A percentile compares a stretch with the other conserved stretches of the same genome.
These are phyloP conservation scores for Littorina saxatilis DNA, from an alignment of 1,140 invertebrate genomes.

Conservation along the genomic window DNA sequence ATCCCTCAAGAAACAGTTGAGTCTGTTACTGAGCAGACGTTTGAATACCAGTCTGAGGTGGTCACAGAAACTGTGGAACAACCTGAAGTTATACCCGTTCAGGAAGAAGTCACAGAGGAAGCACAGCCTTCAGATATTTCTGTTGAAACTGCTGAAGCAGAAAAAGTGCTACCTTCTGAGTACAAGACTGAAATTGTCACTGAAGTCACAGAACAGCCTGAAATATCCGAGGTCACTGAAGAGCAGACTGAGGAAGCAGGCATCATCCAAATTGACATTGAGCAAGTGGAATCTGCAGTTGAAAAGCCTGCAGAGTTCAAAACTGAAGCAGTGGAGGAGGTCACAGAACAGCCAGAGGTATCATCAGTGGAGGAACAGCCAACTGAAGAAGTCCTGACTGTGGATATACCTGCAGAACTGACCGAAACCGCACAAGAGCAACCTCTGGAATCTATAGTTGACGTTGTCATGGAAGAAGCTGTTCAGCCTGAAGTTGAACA, in stretches of 20 bases:
- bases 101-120: conserved; percentile 33
- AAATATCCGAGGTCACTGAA: conserved; percentile 48
- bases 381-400: no score
- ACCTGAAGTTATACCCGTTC: conserved; percentile 45
- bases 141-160: conserved; percentile 37
- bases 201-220: conserved; percentile 33
- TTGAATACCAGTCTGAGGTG: conserved; percentile 44
- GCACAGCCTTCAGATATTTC: no score
- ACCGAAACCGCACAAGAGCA: no score
- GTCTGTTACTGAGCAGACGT: conserved; percentile 40
- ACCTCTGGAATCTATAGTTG: no score
- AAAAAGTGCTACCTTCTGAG: conserved; percentile 38
- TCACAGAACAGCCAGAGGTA: no score
- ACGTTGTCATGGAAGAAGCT: no score
- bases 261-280: conserved; percentile 46
- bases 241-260: conserved; percentile 42
- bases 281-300: conserved; percentile 48
- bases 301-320: conserved; percentile 50
- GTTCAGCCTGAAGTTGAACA: conserved; percentile 42
- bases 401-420: no score
- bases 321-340: conserved; percentile 46
- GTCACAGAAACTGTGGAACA: conserved; percentile 48
- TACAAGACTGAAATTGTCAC: conserved; percentile 38
- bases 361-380: no score
- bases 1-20: conserved; percentile 42